phyloP scores from a whole-genome alignment of 2,797 vertebrate species.

The Cynodonichthys magdalenae region DNA sequence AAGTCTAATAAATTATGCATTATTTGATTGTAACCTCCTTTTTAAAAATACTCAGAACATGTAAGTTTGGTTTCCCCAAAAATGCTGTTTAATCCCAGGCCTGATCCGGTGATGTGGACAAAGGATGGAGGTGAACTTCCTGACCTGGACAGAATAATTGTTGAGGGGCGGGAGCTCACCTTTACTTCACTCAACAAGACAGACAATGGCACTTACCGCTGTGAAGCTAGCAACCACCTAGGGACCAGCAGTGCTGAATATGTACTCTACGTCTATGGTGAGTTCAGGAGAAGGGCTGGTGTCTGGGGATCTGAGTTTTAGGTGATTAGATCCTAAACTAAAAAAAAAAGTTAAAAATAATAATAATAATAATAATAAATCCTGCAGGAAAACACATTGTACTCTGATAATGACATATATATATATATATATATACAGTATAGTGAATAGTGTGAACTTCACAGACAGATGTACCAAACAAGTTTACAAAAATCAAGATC shows the following conservation, averaged over 20 bases:
- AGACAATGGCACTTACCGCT: conserved; percentile 98
- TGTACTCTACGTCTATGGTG: conserved; percentile 96
- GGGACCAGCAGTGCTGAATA: conserved; percentile 95
- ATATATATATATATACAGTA: too few relatives aligned
- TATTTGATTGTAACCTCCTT: conserved; percentile 11
- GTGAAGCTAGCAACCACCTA: conserved; percentile 95
- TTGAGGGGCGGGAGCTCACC: conserved; percentile 94
- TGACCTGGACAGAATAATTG: conserved; percentile 93
- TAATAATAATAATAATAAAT: neutral
- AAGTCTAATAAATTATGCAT: conserved; percentile 77
- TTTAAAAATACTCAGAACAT: conserved; percentile 9
- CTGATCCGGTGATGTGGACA: conserved; percentile 96
- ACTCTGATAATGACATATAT: conserved; percentile 6
- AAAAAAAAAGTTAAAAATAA: conserved; percentile 2
- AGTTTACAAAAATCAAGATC: conserved; percentile 35
- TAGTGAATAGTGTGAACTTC: conserved; percentile 5
- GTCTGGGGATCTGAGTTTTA: conserved; percentile 3
- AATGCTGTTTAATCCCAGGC: conserved; percentile 76
- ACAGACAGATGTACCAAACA: conserved; percentile 13
- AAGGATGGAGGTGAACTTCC: conserved; percentile 96
- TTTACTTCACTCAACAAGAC: conserved; percentile 98
- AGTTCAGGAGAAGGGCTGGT: conserved; percentile 69
- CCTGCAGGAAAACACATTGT: neutral
- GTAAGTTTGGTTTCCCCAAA: conserved; percentile 17
- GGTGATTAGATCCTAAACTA: conserved; percentile 4